Evolutionary conservation across 2,888 invertebrate species (phyloP).

Genomic region (Esperia sulphurella): DNA sequence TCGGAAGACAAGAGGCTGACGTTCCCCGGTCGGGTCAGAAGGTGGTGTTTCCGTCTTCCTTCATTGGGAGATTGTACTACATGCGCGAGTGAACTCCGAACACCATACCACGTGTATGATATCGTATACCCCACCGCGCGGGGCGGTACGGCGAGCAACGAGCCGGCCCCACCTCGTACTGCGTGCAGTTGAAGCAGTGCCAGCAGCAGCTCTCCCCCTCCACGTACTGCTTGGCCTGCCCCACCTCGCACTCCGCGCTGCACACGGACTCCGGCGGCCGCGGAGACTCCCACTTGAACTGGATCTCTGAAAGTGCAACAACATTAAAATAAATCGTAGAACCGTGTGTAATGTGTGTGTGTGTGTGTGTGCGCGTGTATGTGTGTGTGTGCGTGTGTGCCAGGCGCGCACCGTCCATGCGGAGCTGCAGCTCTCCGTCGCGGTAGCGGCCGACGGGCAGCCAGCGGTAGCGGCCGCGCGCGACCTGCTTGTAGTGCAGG

Average conservation of each 20-base stretch:
- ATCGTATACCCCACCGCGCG: too few species aligned
- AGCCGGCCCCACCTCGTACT: constrained; percentile 49
- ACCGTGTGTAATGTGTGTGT: too few species aligned
- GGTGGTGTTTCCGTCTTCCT: too few species aligned
- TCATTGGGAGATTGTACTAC: too few species aligned
- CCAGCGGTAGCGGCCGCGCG: constrained; percentile 88
- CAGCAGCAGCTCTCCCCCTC: constrained; percentile 97
- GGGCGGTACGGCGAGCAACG: too few species aligned
- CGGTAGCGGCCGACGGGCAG: constrained; percentile 91
- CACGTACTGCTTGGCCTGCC: constrained; percentile 94
- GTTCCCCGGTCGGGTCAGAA: too few species aligned
- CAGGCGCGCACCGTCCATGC: constrained; percentile 85
- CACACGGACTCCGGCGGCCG: constrained; percentile 82
- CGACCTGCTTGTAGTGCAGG: constrained; percentile 93
- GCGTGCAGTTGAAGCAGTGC: constrained; percentile 88
- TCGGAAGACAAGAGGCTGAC: too few species aligned
- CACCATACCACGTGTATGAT: too few species aligned
- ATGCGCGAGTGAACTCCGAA: too few species aligned
- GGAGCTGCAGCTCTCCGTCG: constrained; percentile 87
- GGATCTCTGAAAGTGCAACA: constrained; percentile 80
- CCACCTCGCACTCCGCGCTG: constrained; percentile 35
- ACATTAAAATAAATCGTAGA: too few species aligned
- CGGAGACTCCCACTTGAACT: constrained; percentile 88
- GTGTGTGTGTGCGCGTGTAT: not conserved
- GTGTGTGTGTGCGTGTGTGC: not conserved